phyloP scores from a whole-genome alignment of 2,888 invertebrate genomes.

The Caenorhabditis drosophilae region DNA sequence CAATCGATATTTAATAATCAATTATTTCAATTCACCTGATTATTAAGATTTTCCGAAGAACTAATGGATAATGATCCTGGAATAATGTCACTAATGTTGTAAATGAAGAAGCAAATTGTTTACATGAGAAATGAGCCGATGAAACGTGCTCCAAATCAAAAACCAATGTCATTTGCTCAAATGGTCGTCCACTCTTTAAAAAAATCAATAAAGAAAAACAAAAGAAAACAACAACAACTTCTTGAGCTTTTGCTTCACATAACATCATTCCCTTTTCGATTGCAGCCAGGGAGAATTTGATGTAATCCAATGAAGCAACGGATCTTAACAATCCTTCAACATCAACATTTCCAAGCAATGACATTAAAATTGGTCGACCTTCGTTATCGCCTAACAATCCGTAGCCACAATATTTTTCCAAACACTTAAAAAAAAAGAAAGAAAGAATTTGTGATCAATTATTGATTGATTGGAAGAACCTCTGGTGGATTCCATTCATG shows the following conservation, averaged over 20 bases:
- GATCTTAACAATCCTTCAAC: constrained; percentile 67
- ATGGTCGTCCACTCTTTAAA: constrained; percentile 62
- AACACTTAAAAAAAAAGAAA: constrained; percentile 55
- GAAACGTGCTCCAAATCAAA: constrained; percentile 68
- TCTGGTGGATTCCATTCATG: constrained; percentile 68
- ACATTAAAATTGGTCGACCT: constrained; percentile 68
- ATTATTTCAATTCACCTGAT: constrained; percentile 52
- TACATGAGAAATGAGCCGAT: constrained; percentile 65
- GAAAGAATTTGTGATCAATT: too few relatives aligned
- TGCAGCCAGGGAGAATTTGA: constrained; percentile 67
- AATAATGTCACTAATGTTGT: constrained; percentile 68
- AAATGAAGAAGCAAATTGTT: constrained; percentile 68
- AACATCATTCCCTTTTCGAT: constrained; percentile 66
- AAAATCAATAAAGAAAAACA: not conserved
- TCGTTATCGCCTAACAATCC: constrained; percentile 67
- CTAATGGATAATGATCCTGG: constrained; percentile 68
- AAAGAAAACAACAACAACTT: constrained; percentile 34
- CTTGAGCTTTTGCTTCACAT: constrained; percentile 60
- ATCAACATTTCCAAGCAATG: constrained; percentile 67
- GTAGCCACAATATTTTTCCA: constrained; percentile 69
- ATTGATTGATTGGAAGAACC: too few relatives aligned
- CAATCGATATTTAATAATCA: not conserved
- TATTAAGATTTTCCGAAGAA: constrained; percentile 66
- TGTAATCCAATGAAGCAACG: constrained; percentile 68
- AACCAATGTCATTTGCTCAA: constrained; percentile 68